phyloP scores from a whole-genome alignment of 2,888 invertebrate species.

The Clunio marinus region DNA sequence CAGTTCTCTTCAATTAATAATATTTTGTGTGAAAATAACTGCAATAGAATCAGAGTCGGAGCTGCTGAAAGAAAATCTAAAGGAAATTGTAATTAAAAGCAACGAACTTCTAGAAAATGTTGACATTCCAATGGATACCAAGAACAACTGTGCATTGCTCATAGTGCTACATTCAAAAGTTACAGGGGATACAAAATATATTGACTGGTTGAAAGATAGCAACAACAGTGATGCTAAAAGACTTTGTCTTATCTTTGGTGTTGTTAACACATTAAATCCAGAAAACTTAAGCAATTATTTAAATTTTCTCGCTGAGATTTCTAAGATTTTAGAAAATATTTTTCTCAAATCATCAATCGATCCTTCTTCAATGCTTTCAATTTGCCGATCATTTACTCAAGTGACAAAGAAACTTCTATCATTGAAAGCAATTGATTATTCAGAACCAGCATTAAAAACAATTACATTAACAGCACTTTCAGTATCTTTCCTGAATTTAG shows the following conservation, averaged over 20 bases:
- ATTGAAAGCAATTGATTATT: background rate
- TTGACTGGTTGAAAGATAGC: background rate
- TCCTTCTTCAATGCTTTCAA: background rate
- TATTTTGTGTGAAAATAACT: background rate
- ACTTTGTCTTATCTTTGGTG: constrained; percentile 46
- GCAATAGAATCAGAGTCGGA: background rate
- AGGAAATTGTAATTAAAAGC: constrained; percentile 41
- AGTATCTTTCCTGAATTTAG: constrained; percentile 56
- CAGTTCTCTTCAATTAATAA: background rate
- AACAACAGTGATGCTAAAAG: constrained; percentile 37
- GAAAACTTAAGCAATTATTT: constrained; percentile 40
- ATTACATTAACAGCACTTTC: constrained; percentile 42
- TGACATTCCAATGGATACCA: constrained; percentile 62
- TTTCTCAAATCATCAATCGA: constrained; percentile 39
- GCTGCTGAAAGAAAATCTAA: background rate
- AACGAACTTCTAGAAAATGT: constrained; percentile 51
- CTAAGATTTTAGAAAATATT: constrained; percentile 44
- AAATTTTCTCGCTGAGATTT: constrained; percentile 41
- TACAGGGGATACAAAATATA: constrained; percentile 42
- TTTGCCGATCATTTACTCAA: constrained; percentile 44
- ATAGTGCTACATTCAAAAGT: constrained; percentile 52
- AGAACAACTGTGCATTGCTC: constrained; percentile 60
- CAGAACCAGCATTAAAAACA: constrained; percentile 24
- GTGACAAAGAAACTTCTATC: constrained; percentile 42
- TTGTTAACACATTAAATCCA: constrained; percentile 41